Conservation (phyloP, 2,888 invertebrate genomes). For the Lasioglossum villosulum region DNA sequence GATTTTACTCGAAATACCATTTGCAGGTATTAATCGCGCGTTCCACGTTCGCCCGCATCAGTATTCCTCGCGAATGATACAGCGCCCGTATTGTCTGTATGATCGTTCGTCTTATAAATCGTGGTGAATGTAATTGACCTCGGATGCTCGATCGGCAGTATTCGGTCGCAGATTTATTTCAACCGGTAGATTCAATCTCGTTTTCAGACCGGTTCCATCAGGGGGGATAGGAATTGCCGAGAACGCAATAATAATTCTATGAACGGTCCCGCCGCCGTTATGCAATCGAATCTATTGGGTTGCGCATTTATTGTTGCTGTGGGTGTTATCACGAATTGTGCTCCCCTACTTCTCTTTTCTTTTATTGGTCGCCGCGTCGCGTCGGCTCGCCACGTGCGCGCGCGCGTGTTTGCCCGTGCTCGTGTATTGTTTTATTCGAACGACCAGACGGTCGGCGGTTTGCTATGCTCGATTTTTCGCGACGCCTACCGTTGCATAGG, state of each 20-base stretch:
- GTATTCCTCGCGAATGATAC: conserved; percentile 21
- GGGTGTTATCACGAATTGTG: conserved; percentile 34
- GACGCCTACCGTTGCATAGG: not conserved
- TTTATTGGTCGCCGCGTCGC: not conserved
- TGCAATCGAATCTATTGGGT: conserved; percentile 28
- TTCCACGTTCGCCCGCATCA: not conserved
- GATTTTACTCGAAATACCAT: too few relatives aligned
- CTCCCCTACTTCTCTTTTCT: conserved; percentile 1
- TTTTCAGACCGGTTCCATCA: conserved; percentile 40
- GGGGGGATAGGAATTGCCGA: conserved; percentile 39
- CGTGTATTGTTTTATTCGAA: not conserved
- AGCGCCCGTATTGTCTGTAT: conserved; percentile 18
- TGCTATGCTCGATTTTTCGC: conserved; percentile 21
- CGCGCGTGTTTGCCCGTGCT: not conserved
- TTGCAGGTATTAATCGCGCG: not conserved
- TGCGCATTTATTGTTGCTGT: conserved; percentile 37
- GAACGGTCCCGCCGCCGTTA: conserved; percentile 40
- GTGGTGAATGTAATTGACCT: conserved; percentile 45
- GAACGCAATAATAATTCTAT: conserved; percentile 58
- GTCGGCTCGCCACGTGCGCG: not conserved
- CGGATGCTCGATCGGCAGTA: conserved; percentile 34
- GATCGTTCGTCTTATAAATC: conserved; percentile 46
- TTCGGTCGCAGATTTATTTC: conserved; percentile 50
- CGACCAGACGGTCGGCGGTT: conserved; percentile 1
- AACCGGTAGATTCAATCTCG: conserved; percentile 52